A percentile compares a stretch with the other conserved stretches of the same genome.
Conservation (phyloP, 2,797 vertebrate species). For the Neostethus bicornis region DNA sequence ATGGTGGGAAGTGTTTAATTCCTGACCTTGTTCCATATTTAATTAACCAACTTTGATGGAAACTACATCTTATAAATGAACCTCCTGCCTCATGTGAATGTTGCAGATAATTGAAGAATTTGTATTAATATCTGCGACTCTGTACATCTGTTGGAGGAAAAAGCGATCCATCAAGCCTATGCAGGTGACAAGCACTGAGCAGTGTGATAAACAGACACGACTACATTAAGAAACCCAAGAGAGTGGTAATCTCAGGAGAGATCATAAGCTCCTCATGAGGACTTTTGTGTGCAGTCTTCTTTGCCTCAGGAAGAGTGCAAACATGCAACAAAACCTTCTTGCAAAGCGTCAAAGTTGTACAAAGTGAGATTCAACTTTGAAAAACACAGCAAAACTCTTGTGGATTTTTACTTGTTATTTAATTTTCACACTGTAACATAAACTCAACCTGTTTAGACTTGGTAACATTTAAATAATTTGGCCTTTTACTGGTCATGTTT, state of each 20-base stretch:
- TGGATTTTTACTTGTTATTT: slow-evolving; percentile 27
- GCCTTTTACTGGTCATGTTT: slow-evolving; percentile 27
- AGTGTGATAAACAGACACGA: slow-evolving; percentile 58
- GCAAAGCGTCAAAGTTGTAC: slow-evolving; percentile 55
- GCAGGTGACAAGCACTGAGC: slow-evolving; percentile 52
- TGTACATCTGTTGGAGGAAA: slow-evolving; percentile 41
- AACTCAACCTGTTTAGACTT: neutral
- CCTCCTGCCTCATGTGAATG: slow-evolving; percentile 73
- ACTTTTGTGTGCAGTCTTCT: slow-evolving; percentile 54
- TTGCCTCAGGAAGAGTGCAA: slow-evolving; percentile 47
- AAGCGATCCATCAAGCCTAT: slow-evolving; percentile 39
- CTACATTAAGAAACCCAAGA: slow-evolving; percentile 60
- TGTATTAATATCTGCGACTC: slow-evolving; percentile 64
- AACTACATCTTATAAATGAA: slow-evolving; percentile 77
- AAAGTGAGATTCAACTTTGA: slow-evolving; percentile 24
- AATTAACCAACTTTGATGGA: slow-evolving; percentile 77
- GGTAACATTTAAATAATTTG: slow-evolving; percentile 15
- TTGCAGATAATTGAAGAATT: slow-evolving; percentile 74
- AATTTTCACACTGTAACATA: slow-evolving; percentile 40
- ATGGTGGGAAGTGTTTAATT: slow-evolving; percentile 80
- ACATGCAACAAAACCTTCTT: slow-evolving; percentile 40
- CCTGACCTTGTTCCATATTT: slow-evolving; percentile 86
- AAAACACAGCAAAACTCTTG: slow-evolving; percentile 23
- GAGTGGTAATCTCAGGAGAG: slow-evolving; percentile 60
- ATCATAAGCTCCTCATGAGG: slow-evolving; percentile 68